phyloP scores from a whole-genome alignment of 1,140 invertebrate genomes.

The Acromyrmex echinatior region DNA sequence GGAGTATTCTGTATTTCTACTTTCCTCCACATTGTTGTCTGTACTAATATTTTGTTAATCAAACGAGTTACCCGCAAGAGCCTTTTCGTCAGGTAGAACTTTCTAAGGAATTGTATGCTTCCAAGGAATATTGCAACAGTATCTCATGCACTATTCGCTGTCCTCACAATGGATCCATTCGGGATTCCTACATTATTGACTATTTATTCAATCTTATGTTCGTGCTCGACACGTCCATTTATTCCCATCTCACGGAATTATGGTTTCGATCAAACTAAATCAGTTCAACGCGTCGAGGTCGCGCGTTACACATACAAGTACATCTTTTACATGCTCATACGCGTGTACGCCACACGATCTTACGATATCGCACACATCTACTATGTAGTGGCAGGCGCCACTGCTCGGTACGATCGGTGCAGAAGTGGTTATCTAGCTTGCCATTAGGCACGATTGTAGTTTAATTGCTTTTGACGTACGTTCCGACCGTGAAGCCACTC shows the following conservation, averaged over 20 bases:
- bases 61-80: constrained; percentile 11
- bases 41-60: constrained; percentile 2
- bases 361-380: constrained; percentile 4
- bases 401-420: constrained; percentile 40
- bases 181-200: constrained; percentile 1
- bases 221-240: constrained; percentile 5
- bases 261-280: constrained; percentile 73
- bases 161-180: constrained; percentile 19
- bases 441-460: constrained; percentile 74
- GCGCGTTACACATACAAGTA: constrained; percentile 1
- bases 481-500: constrained; percentile 29
- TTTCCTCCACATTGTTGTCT: constrained; percentile 14
- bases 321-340: constrained; percentile 12
- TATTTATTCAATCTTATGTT: constrained; percentile 41
- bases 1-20: not conserved
- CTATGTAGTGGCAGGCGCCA: constrained; percentile 46
- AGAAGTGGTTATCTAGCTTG: constrained; percentile 64
- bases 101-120: constrained; percentile 10
- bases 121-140: not conserved
- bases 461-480: constrained; percentile 74
- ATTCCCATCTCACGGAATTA: constrained; percentile 61
- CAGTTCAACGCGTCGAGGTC: constrained; percentile 64
- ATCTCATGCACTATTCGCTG: not conserved
- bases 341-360: not conserved
- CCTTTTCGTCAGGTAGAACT: not conserved